Evolutionary conservation across 1,140 invertebrate genomes (phyloP).

Genomic region (Homalodisca vitripennis): DNA sequence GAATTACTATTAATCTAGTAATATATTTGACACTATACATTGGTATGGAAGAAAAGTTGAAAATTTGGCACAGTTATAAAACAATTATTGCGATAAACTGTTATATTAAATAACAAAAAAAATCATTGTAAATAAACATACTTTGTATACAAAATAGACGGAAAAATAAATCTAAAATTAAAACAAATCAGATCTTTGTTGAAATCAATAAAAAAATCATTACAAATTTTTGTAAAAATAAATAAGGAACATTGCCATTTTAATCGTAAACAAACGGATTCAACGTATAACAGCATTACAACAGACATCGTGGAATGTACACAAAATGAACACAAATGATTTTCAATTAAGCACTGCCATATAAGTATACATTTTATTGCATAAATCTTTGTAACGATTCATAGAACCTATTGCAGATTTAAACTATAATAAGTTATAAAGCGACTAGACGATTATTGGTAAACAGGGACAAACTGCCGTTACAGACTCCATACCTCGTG

Average conservation of each 20-base stretch:
- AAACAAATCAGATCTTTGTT: neutral
- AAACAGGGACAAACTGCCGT: neutral
- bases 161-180: neutral
- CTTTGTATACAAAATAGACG: neutral
- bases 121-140: neutral
- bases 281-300: neutral
- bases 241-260: no score
- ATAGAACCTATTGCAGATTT: neutral
- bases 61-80: neutral
- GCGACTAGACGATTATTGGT: constrained; percentile 8
- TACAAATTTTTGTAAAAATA: neutral
- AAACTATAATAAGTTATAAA: constrained; percentile 13
- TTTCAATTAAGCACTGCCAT: neutral
- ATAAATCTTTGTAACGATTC: neutral
- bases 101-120: neutral
- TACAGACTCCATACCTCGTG: neutral
- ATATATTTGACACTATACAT: constrained; percentile 13
- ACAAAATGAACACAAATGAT: neutral
- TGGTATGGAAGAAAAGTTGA: neutral
- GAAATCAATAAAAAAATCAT: neutral
- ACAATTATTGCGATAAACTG: neutral
- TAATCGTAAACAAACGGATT: no score
- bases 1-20: neutral
- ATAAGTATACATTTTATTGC: neutral
- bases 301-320: constrained; percentile 6